These are phyloP conservation scores for Isurus oxyrinchus DNA, from an alignment of 2,113 vertebrate genomes.

Conservation along the genomic window DNA sequence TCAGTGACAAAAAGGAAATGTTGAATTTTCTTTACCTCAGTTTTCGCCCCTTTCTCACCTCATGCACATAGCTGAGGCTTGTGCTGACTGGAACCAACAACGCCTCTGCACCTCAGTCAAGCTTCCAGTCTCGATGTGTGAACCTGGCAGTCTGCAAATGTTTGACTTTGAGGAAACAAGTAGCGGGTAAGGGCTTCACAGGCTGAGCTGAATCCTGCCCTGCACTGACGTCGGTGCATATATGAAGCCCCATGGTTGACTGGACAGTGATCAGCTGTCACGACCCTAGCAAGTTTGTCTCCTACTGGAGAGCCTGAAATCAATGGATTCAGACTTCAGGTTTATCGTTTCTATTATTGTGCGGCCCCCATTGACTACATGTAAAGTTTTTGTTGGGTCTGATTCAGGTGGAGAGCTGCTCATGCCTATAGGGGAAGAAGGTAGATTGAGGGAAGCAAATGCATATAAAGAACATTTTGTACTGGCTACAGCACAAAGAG, in stretches of 20 bases:
- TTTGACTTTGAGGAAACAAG: background rate
- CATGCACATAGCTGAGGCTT: background rate
- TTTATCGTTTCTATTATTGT: background rate
- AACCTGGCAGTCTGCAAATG: background rate
- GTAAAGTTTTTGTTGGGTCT: background rate
- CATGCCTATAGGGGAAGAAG: background rate
- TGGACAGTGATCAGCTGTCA: background rate
- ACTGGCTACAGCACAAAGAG: background rate
- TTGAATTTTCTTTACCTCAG: background rate
- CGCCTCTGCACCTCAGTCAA: background rate
- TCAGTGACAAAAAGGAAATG: background rate
- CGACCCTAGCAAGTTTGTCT: background rate
- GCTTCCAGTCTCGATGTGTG: background rate
- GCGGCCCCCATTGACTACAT: background rate
- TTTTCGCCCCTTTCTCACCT: background rate
- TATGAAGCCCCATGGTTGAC: too few relatives aligned
- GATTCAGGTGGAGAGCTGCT: background rate
- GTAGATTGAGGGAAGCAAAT: background rate
- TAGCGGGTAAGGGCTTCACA: background rate
- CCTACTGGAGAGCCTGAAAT: background rate
- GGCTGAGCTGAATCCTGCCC: background rate
- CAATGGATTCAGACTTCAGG: background rate
- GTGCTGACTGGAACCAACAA: background rate
- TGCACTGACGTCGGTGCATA: background rate
- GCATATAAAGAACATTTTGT: background rate